These are phyloP conservation scores for Propithecus perrieri DNA, from an alignment of 2,797 vertebrate genomes.

Conservation along the genomic window DNA sequence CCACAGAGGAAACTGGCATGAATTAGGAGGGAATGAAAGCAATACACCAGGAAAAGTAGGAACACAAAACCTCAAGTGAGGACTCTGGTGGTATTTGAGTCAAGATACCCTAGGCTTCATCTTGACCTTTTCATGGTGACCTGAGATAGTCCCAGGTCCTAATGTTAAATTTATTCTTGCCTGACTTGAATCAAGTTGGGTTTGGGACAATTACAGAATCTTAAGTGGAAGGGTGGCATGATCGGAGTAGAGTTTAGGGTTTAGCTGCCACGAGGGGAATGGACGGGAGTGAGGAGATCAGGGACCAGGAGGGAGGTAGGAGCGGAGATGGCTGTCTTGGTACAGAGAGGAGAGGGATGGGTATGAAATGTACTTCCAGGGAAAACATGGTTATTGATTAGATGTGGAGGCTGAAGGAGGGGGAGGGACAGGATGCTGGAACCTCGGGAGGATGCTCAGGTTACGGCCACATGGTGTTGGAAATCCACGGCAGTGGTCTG, in stretches of 20 bases:
- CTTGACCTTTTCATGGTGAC: background rate
- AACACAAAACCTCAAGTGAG: background rate
- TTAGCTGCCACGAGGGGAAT: background rate
- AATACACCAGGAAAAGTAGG: background rate
- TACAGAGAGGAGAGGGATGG: background rate
- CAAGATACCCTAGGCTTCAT: background rate
- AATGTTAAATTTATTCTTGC: background rate
- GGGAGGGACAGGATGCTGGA: background rate
- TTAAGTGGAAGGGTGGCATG: background rate
- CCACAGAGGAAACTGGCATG: background rate
- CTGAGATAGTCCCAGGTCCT: background rate
- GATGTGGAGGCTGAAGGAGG: background rate
- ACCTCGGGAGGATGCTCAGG: background rate
- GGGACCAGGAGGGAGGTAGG: background rate
- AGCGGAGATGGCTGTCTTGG: background rate
- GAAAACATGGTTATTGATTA: background rate
- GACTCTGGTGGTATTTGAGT: background rate
- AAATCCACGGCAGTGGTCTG: background rate
- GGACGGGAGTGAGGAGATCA: background rate
- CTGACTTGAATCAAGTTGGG: background rate
- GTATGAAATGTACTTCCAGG: background rate
- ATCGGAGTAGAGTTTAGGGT: background rate
- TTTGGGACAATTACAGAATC: background rate
- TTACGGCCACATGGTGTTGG: background rate
- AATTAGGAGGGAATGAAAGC: background rate